phyloP scores from a whole-genome alignment of 2,888 invertebrate genomes.

The Odontomyia ornata region DNA sequence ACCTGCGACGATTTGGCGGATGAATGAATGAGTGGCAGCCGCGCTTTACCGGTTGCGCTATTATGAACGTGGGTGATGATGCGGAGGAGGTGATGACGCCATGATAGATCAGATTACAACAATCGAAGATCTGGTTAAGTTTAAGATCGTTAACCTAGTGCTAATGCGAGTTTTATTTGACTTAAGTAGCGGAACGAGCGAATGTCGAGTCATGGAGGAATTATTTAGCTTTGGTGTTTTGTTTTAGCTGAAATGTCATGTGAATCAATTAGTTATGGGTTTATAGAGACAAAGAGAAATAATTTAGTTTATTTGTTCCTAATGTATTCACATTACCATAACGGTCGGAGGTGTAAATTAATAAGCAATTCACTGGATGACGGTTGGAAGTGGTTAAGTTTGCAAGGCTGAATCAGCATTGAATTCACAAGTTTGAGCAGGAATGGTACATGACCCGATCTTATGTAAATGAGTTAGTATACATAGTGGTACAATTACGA shows the following conservation, averaged over 20 bases:
- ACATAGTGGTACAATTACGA: too few species aligned
- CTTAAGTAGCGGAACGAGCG: not conserved
- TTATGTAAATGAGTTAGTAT: too few species aligned
- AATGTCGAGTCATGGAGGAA: not conserved
- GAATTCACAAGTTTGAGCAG: too few species aligned
- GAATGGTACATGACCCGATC: too few species aligned
- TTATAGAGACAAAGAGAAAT: not conserved
- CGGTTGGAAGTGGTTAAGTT: too few species aligned
- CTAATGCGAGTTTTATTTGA: slow-evolving; percentile 2
- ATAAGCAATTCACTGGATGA: too few species aligned
- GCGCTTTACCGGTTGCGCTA: not conserved
- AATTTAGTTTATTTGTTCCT: too few species aligned
- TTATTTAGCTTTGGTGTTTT: too few species aligned
- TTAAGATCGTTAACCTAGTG: slow-evolving; percentile 7
- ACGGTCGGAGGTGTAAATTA: too few species aligned
- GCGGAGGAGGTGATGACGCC: not conserved
- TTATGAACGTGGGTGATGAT: not conserved
- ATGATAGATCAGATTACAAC: not conserved
- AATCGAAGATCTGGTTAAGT: not conserved
- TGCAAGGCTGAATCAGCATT: too few species aligned
- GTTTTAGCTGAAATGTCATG: not conserved
- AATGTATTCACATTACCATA: too few species aligned
- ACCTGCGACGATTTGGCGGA: not conserved
- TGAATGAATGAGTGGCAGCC: not conserved
- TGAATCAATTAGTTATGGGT: not conserved